These are phyloP conservation scores for Raja brachyura DNA, from an alignment of 2,113 vertebrate genomes.

Conservation along the genomic window DNA sequence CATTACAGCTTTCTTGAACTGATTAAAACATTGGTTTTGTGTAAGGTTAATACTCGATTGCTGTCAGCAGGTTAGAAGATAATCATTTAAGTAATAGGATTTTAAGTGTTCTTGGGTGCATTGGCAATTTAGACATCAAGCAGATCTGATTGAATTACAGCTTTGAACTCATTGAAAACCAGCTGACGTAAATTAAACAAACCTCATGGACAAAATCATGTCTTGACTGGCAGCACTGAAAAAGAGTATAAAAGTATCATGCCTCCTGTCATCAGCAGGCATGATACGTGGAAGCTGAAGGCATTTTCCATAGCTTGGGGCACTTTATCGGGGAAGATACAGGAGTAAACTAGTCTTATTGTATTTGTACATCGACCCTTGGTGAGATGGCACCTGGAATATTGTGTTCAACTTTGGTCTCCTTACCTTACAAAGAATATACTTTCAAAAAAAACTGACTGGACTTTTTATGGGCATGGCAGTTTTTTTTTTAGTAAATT, in stretches of 20 bases:
- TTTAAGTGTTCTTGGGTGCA: neutral
- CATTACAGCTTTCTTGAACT: neutral
- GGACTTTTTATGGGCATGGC: no score
- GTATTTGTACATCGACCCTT: no score
- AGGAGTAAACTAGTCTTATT: no score
- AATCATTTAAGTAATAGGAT: neutral
- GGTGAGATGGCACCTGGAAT: no score
- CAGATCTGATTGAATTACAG: neutral
- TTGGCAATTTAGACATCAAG: no score
- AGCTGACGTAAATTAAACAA: neutral
- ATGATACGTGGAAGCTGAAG: neutral
- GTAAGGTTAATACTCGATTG: neutral
- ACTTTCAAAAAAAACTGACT: no score
- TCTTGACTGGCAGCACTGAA: neutral
- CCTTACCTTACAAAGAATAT: no score
- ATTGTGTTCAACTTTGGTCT: no score
- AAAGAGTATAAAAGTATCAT: neutral
- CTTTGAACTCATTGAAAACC: constrained; percentile 1
- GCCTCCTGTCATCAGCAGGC: neutral
- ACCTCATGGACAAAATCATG: neutral
- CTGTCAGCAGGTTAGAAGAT: neutral
- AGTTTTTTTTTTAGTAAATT: no score
- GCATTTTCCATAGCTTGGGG: neutral
- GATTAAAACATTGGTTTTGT: neutral
- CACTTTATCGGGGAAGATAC: no score